Evolutionary conservation across 2,888 invertebrate genomes (phyloP).

Genomic region (Lamproptera curius): DNA sequence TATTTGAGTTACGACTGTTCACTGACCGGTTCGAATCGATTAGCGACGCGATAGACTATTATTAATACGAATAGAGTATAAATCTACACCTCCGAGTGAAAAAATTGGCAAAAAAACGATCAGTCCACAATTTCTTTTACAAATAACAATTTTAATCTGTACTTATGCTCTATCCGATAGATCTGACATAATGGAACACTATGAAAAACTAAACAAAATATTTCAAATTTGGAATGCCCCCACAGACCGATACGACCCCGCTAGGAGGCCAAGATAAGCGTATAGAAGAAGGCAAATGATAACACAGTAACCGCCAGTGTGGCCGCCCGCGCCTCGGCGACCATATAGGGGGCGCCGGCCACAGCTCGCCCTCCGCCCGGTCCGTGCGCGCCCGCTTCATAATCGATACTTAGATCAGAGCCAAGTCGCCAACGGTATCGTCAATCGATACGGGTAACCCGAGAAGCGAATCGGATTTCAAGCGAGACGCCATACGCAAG

Average conservation of each 20-base stretch:
- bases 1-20: neutral
- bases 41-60: neutral
- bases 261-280: constrained; percentile 2
- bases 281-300: constrained; percentile 59
- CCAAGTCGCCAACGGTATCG: constrained; percentile 43
- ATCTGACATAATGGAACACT: no score
- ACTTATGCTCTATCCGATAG: no score
- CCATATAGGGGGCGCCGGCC: constrained; percentile 51
- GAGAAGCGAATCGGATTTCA: constrained; percentile 53
- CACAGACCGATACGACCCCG: neutral
- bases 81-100: no score
- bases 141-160: no score
- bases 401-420: constrained; percentile 50
- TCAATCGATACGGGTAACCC: constrained; percentile 61
- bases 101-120: no score
- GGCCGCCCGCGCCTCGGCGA: constrained; percentile 65
- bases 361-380: constrained; percentile 36
- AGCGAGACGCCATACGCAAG: constrained; percentile 48
- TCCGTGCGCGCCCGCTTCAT: constrained; percentile 53
- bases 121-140: no score
- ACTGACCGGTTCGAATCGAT: neutral
- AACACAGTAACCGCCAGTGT: constrained; percentile 77
- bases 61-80: neutral
- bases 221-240: no score
- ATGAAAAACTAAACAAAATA: no score